A percentile compares a stretch with the other conserved stretches of the same genome.
phyloP scores from a whole-genome alignment of 2,797 vertebrate genomes.

The Poliocrania exsul region DNA sequence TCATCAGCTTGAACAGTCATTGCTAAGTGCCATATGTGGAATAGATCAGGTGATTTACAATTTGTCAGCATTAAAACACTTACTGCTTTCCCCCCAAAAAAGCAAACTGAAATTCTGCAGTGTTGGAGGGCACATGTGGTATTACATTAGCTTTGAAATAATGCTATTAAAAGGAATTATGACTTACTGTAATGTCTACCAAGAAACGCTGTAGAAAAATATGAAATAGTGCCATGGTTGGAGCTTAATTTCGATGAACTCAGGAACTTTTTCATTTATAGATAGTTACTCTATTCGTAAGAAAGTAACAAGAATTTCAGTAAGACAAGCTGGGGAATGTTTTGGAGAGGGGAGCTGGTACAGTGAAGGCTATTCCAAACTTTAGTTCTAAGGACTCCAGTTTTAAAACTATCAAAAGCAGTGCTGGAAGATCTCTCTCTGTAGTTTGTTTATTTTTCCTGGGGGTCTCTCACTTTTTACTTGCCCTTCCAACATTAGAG shows the following conservation, averaged over 20 bases:
- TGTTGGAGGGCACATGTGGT: fast-evolving
- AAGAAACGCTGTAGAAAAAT: background rate
- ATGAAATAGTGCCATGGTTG: background rate
- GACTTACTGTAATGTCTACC: background rate
- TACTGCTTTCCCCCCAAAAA: background rate
- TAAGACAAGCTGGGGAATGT: background rate
- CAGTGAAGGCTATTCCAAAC: background rate
- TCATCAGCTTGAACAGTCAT: background rate
- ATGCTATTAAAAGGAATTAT: background rate
- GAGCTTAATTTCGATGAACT: background rate
- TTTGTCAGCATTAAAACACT: background rate
- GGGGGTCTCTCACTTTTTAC: background rate
- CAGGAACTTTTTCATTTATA: background rate
- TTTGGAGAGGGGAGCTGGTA: background rate
- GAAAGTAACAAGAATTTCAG: background rate
- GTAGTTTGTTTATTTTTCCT: background rate
- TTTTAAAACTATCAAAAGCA: background rate
- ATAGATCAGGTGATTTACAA: background rate
- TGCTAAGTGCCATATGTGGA: background rate
- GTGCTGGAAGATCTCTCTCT: background rate
- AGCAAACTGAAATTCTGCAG: background rate
- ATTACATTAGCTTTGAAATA: background rate
- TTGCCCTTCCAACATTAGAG: background rate
- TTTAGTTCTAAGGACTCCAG: background rate
- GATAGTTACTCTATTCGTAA: background rate